Conservation (phyloP, 2,113 vertebrate genomes). For the Phaethon lepturus region DNA sequence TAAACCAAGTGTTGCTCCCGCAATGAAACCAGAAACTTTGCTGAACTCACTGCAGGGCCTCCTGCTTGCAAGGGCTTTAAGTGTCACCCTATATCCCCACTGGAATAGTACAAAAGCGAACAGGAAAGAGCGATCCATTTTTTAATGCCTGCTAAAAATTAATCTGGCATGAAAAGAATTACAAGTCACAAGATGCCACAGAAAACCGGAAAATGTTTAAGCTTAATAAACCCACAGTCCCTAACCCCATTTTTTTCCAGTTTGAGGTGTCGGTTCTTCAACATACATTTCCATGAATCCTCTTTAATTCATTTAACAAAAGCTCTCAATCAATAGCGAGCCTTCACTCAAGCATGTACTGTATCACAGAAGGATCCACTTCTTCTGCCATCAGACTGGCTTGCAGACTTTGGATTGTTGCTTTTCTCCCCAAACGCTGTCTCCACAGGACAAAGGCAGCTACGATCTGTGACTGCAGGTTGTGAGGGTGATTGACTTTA, state of each 20-base stretch:
- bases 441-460: slow-evolving; percentile 89
- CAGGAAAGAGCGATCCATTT: slow-evolving; percentile 13
- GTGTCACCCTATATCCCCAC: slow-evolving; percentile 8
- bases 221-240: not conserved
- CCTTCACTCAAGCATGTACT: slow-evolving; percentile 76
- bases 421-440: slow-evolving; percentile 79
- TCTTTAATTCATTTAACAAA: not conserved
- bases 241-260: not conserved
- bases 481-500: slow-evolving; percentile 83
- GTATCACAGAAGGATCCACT: slow-evolving; percentile 80
- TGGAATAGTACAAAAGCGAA: slow-evolving; percentile 11
- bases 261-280: not conserved
- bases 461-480: slow-evolving; percentile 82
- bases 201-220: not conserved
- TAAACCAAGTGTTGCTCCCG: slow-evolving; percentile 4
- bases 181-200: slow-evolving; percentile 10
- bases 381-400: slow-evolving; percentile 76
- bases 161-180: slow-evolving; percentile 8
- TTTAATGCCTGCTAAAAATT: slow-evolving; percentile 52
- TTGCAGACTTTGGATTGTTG: slow-evolving; percentile 81
- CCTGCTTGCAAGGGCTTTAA: slow-evolving; percentile 1
- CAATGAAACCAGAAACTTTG: slow-evolving; percentile 28
- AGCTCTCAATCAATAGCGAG: not conserved
- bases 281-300: not conserved
- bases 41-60: not conserved